phyloP scores from a whole-genome alignment of 2,888 invertebrate genomes.

The Argyresthia goedartella region DNA sequence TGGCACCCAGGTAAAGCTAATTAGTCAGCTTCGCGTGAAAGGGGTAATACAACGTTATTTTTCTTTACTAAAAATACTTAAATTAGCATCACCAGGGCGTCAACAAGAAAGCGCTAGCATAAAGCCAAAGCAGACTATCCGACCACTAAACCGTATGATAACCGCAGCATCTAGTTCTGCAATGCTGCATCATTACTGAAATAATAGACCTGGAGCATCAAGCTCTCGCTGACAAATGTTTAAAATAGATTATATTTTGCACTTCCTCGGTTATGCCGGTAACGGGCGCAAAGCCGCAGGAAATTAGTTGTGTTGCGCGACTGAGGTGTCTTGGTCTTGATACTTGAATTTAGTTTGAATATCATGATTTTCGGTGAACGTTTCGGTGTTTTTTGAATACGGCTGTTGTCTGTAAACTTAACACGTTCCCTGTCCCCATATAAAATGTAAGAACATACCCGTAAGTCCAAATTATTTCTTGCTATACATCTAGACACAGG shows the following conservation, averaged over 20 bases:
- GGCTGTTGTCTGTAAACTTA: background rate
- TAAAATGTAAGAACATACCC: no score
- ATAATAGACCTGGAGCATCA: slow-evolving; percentile 21
- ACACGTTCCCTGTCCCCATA: background rate
- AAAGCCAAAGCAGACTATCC: background rate
- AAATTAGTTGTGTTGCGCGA: slow-evolving; percentile 30
- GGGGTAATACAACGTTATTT: no score
- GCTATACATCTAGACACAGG: no score
- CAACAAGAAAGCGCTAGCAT: no score
- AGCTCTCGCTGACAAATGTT: slow-evolving; percentile 50
- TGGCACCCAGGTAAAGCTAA: no score
- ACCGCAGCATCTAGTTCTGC: slow-evolving; percentile 6
- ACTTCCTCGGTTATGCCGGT: slow-evolving; percentile 39
- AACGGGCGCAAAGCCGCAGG: slow-evolving; percentile 36
- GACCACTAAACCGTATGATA: slow-evolving; percentile 4
- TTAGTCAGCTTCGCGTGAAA: no score
- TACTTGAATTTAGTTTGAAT: background rate
- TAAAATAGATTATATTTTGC: slow-evolving; percentile 67
- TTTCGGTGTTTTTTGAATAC: background rate
- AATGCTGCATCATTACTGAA: slow-evolving; percentile 23
- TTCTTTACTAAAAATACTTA: no score
- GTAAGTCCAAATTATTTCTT: no score
- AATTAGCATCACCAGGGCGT: no score
- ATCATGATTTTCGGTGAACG: background rate
- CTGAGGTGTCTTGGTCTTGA: slow-evolving; percentile 10